These are phyloP conservation scores for Fragum sueziense DNA, from an alignment of 2,888 invertebrate genomes.

Conservation along the genomic window DNA sequence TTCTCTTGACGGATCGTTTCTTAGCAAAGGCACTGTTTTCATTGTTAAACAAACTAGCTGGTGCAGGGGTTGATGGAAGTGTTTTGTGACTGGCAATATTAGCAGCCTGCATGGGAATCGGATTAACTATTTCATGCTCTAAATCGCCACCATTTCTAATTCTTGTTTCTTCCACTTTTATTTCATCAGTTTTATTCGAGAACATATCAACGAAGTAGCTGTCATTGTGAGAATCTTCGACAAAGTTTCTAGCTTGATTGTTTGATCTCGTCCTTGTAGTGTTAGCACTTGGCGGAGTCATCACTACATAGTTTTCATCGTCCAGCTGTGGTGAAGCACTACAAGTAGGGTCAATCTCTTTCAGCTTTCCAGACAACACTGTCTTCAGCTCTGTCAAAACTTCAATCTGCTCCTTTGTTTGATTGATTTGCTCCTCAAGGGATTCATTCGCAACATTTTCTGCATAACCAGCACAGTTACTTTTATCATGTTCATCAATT, in stretches of 20 bases:
- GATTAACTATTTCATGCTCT: slow-evolving; percentile 46
- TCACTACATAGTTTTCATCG: slow-evolving; percentile 21
- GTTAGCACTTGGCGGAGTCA: neutral
- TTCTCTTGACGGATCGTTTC: slow-evolving; percentile 52
- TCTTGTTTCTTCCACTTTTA: slow-evolving; percentile 49
- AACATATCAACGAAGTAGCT: slow-evolving; percentile 22
- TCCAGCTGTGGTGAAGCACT: slow-evolving; percentile 1
- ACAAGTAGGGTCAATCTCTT: slow-evolving; percentile 9
- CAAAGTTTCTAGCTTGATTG: neutral
- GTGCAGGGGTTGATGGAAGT: slow-evolving; percentile 40
- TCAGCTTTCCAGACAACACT: slow-evolving; percentile 26
- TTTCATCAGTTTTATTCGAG: slow-evolving; percentile 59
- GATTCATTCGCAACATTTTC: slow-evolving; percentile 5
- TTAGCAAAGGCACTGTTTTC: slow-evolving; percentile 62
- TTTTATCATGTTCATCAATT: neutral
- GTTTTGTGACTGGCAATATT: slow-evolving; percentile 34
- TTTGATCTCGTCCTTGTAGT: neutral
- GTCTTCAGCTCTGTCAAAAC: slow-evolving; percentile 35
- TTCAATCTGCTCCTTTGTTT: slow-evolving; percentile 38
- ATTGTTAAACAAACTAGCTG: slow-evolving; percentile 47
- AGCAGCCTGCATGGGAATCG: slow-evolving; percentile 40
- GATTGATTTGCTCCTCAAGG: slow-evolving; percentile 31
- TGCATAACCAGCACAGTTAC: neutral
- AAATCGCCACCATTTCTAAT: slow-evolving; percentile 17
- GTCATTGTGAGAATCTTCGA: neutral